Evolutionary conservation across 1,140 invertebrate species (phyloP), one percentile per base, ranked within the genome.

Genomic region (Scaptodrosophila lebanonensis): DNA sequence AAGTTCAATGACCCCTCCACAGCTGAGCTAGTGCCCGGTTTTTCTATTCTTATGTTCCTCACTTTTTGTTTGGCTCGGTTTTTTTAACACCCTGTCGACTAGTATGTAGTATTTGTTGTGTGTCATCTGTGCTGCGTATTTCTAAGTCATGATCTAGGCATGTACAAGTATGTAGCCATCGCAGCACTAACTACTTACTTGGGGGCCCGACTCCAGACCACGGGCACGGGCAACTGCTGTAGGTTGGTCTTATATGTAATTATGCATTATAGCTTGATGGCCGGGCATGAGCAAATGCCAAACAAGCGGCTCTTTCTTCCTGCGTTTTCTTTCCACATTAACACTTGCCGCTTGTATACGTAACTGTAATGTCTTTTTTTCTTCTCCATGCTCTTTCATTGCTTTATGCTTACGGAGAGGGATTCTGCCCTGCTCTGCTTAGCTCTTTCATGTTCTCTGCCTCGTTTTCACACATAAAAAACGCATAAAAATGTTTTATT

Each of bases 401-500:
- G 20, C 5, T 25, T 22, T 8, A 39, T 47, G 36, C 36, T 61
- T 53, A n/a, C n/a, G n/a, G n/a, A n/a, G n/a, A n/a, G n/a, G n/a
- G n/a, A n/a, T n/a, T n/a, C n/a, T 33, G 12, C 3, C 32, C 42
- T 5, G 52, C 27, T 49, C 20, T 11, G 42, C 36, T 36, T 50
- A 4, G 12, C 48, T 58, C 44, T 64, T 59, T 59, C 53, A 15
- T 64, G 53, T 42, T 64, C 65, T 72, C 62, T 66, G 66, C 66
- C 56, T 68, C 54, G 75, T 82, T 82, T 79, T 79, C 75, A 79
- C 75, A 79, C 75, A 75, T 79, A 82, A 79, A 82, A 82, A 58
- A 62, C 32, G 53, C 61, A 65, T 82, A 36, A 79, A 72, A 70
- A 56, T 75, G 65, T 63, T 75, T 70, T 72, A 73, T 69, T 70